These are phyloP conservation scores for Lamellibrachia columna DNA, from an alignment of 2,888 invertebrate species.

Conservation along the genomic window DNA sequence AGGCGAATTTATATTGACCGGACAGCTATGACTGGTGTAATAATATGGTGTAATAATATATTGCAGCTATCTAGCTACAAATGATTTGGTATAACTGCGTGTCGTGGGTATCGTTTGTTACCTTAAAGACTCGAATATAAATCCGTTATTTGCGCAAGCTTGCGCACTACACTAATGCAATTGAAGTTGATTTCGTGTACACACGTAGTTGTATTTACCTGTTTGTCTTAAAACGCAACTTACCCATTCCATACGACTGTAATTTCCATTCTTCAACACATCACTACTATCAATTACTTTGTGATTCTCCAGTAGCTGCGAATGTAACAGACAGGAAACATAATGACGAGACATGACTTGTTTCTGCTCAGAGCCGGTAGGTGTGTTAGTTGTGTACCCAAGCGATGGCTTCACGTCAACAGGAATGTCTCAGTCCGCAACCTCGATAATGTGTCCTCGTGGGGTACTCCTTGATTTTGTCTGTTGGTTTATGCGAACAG, in stretches of 20 bases:
- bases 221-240: background rate
- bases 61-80: too few species aligned
- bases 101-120: too few species aligned
- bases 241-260: background rate
- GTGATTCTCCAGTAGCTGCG: background rate
- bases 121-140: too few species aligned
- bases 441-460: background rate
- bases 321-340: background rate
- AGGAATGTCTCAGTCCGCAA: background rate
- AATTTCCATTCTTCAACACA: background rate
- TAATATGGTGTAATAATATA: too few species aligned
- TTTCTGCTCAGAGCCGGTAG: background rate
- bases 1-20: too few species aligned
- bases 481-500: conserved; percentile 9
- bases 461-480: background rate
- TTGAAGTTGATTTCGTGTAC: too few species aligned
- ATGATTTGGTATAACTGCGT: too few species aligned
- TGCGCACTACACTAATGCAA: too few species aligned
- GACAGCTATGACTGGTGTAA: too few species aligned
- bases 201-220: background rate
- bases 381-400: background rate
- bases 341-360: background rate
- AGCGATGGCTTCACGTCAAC: background rate
- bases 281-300: background rate
- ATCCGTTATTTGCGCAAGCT: too few species aligned